Evolutionary conservation across 1,140 invertebrate genomes (phyloP).

Genomic region (Hirudo medicinalis): DNA sequence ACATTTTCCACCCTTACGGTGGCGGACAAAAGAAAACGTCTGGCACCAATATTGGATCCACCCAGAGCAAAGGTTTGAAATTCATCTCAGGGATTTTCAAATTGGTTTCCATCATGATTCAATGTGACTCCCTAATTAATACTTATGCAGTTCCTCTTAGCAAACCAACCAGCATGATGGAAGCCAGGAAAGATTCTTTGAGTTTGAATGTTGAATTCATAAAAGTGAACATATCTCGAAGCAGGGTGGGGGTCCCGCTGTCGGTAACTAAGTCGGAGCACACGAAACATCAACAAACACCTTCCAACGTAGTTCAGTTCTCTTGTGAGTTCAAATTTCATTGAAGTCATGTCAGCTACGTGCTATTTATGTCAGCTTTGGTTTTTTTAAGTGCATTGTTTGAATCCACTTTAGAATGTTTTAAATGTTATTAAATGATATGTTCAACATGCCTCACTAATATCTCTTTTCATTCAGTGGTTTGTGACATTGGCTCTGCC

Average conservation of each 20-base stretch:
- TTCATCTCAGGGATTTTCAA: too few relatives aligned
- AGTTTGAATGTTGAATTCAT: slow-evolving; percentile 94
- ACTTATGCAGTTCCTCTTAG: too few relatives aligned
- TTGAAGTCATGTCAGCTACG: too few relatives aligned
- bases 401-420: too few relatives aligned
- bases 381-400: too few relatives aligned
- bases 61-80: too few relatives aligned
- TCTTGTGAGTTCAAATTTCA: slow-evolving; percentile 54
- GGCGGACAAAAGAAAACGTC: slow-evolving; percentile 30
- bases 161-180: slow-evolving; percentile 44
- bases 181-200: slow-evolving; percentile 81
- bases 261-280: neutral
- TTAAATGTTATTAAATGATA: neutral
- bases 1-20: slow-evolving; percentile 93
- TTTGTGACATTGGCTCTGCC: slow-evolving; percentile 90
- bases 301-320: slow-evolving; percentile 53
- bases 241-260: slow-evolving; percentile 30
- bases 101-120: too few relatives aligned
- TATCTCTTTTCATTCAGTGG: slow-evolving; percentile 48
- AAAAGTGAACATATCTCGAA: slow-evolving; percentile 51
- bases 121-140: too few relatives aligned
- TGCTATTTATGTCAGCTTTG: too few relatives aligned
- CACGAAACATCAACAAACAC: slow-evolving; percentile 18
- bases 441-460: neutral
- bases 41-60: neutral